phyloP scores from a whole-genome alignment of 2,888 invertebrate species.

The Incurvaria masculella region DNA sequence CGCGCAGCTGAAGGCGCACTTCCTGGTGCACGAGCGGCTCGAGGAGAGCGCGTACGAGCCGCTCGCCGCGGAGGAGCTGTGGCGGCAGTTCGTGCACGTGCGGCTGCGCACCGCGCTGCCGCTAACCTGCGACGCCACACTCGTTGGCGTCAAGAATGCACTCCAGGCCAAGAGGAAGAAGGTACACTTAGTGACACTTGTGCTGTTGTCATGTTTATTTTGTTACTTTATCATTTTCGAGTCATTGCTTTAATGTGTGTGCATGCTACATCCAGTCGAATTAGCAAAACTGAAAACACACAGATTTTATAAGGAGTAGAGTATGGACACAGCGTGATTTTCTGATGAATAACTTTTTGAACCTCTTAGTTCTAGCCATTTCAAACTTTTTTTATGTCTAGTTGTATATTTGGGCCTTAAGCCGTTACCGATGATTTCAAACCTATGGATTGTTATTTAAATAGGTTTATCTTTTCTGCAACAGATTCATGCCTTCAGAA shows the following conservation, averaged over 20 bases:
- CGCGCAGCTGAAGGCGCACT: slow-evolving; percentile 58
- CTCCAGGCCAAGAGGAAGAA: slow-evolving; percentile 64
- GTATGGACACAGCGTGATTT: too few species aligned
- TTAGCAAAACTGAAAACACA: too few species aligned
- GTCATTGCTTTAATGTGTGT: not conserved
- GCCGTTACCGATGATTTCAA: too few species aligned
- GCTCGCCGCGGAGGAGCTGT: slow-evolving; percentile 60
- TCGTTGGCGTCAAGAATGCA: slow-evolving; percentile 58
- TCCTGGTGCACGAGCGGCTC: slow-evolving; percentile 69
- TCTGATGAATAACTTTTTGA: too few species aligned
- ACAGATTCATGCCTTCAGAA: too few species aligned
- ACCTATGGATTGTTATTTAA: too few species aligned
- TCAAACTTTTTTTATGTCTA: too few species aligned
- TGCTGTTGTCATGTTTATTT: not conserved
- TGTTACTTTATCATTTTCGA: not conserved
- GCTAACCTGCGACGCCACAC: slow-evolving; percentile 59
- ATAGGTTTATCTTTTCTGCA: too few species aligned
- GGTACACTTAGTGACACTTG: slow-evolving; percentile 27
- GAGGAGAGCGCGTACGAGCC: slow-evolving; percentile 64
- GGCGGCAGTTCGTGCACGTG: slow-evolving; percentile 68
- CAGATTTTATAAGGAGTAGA: too few species aligned
- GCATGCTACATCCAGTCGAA: not conserved
- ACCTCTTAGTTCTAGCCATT: too few species aligned
- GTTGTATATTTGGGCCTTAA: too few species aligned
- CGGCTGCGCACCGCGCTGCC: slow-evolving; percentile 64